Evolutionary conservation across 1,140 invertebrate genomes (phyloP).

Genomic region (Lasaia peninsularis): DNA sequence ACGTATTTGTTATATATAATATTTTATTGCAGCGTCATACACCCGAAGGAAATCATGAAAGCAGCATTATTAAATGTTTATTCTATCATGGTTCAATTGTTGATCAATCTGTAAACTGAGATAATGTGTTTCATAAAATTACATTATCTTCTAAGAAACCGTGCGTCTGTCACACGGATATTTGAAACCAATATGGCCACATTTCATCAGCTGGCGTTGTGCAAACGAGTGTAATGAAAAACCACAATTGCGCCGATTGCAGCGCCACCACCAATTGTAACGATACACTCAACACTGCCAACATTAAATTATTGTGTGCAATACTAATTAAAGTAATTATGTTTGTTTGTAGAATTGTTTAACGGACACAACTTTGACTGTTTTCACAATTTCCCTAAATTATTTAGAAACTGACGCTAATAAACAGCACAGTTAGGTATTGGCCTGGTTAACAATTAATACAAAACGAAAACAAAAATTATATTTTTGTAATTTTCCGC

Average conservation of each 20-base stretch:
- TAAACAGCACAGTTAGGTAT: too few relatives aligned
- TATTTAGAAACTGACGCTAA: not conserved
- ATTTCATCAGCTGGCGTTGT: conserved; percentile 9
- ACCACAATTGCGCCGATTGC: conserved; percentile 8
- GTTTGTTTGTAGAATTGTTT: not conserved
- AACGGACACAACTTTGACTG: not conserved
- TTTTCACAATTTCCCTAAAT: not conserved
- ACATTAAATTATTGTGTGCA: not conserved
- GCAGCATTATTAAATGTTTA: too few relatives aligned
- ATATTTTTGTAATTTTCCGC: too few relatives aligned
- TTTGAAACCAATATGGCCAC: conserved; percentile 7
- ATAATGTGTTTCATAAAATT: not conserved
- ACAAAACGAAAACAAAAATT: too few relatives aligned
- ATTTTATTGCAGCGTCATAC: too few relatives aligned
- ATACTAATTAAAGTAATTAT: conserved; percentile 10
- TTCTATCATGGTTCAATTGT: too few relatives aligned
- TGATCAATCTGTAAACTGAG: not conserved
- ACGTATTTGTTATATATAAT: too few relatives aligned
- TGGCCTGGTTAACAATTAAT: too few relatives aligned
- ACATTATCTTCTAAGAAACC: not conserved
- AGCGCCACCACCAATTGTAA: conserved; percentile 1
- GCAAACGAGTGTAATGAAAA: conserved; percentile 6
- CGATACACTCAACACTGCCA: not conserved
- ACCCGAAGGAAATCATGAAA: too few relatives aligned
- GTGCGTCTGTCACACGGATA: conserved; percentile 4